Evolutionary conservation across 2,797 vertebrate species (phyloP).

Genomic region (Babyrousa celebensis): DNA sequence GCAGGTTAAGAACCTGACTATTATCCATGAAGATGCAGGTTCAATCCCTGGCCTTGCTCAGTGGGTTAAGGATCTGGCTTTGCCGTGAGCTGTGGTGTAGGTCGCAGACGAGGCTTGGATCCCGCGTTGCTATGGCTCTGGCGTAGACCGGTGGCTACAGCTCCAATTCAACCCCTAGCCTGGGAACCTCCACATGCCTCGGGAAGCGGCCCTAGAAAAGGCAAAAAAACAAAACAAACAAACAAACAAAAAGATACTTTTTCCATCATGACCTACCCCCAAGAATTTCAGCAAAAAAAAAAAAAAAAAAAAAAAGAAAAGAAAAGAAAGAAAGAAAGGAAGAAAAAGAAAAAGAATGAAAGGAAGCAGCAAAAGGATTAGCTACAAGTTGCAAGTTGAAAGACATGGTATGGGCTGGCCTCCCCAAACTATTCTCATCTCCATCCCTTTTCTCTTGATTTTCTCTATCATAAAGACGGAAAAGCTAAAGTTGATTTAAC

Average conservation of each 20-base stretch:
- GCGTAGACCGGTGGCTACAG: no score
- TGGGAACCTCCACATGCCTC: no score
- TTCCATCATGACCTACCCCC: not conserved
- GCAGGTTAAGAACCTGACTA: no score
- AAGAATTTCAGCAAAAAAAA: conserved; percentile 63
- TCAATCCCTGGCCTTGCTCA: no score
- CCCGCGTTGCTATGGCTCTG: no score
- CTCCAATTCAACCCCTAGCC: no score
- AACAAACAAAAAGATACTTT: not conserved
- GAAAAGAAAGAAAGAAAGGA: not conserved
- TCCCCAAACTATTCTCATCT: conserved; percentile 28
- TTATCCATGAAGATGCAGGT: no score
- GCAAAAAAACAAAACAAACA: no score
- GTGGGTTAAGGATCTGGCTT: no score
- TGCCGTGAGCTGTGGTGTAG: no score
- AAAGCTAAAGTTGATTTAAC: conserved; percentile 56
- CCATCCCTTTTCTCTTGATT: not conserved
- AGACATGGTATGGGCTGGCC: not conserved
- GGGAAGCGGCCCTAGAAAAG: no score
- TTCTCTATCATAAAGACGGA: conserved; percentile 57
- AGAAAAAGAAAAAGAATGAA: not conserved
- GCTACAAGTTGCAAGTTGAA: conserved; percentile 3
- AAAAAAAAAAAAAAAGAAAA: not conserved
- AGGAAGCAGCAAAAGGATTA: conserved; percentile 11
- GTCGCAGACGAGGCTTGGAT: no score